phyloP scores from a whole-genome alignment of 2,113 vertebrate species.

The Dascyllus trimaculatus region DNA sequence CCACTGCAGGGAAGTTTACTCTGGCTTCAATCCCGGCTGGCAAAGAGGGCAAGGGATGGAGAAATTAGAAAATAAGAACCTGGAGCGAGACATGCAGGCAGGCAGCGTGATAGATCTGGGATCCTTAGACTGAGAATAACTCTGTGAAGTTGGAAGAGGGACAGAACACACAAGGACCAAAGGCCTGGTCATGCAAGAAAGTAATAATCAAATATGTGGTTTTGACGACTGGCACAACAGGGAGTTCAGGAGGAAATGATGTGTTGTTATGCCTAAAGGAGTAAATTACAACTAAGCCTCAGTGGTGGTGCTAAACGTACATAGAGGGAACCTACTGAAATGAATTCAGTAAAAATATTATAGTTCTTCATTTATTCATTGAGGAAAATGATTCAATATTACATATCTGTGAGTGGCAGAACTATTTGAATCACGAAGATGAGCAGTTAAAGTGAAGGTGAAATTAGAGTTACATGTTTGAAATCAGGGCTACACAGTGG shows the following conservation, averaged over 20 bases:
- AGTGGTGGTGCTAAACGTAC: no score
- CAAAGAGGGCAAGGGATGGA: constrained; percentile 21
- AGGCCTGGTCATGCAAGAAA: not conserved
- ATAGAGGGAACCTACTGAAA: no score
- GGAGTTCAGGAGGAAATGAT: not conserved
- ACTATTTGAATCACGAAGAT: no score
- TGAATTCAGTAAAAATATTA: no score
- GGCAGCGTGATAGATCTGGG: constrained; percentile 18
- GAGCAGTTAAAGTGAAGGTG: no score
- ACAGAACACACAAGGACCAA: not conserved
- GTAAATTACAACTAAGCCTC: no score
- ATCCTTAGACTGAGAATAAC: constrained; percentile 8
- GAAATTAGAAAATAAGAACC: constrained; percentile 43
- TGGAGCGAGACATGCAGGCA: constrained; percentile 19
- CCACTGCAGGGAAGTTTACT: constrained; percentile 30
- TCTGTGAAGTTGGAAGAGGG: not conserved
- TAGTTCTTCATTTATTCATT: no score
- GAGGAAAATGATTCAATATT: no score
- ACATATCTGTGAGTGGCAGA: no score
- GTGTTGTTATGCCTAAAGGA: no score
- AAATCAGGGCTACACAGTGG: no score
- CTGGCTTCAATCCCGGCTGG: constrained; percentile 25
- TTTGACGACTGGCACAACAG: not conserved
- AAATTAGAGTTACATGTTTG: no score
- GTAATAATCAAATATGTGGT: not conserved